Evolutionary conservation across 1,140 invertebrate species (phyloP).

Genomic region (Adoxophyes honmai): DNA sequence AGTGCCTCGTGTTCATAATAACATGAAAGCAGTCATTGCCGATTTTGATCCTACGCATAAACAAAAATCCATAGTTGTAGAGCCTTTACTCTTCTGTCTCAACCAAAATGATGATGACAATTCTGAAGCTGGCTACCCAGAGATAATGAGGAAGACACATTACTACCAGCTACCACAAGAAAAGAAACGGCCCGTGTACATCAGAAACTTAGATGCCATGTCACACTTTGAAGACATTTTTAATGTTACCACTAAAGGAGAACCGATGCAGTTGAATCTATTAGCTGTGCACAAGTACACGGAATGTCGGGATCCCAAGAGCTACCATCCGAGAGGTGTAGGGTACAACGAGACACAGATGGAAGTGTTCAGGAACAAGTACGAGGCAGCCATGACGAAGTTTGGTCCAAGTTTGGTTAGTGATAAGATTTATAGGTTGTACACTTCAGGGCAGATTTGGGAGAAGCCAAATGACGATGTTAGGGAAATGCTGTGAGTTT

Average conservation of each 20-base stretch:
- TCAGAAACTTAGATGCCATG: conserved; percentile 70
- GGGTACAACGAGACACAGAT: conserved; percentile 71
- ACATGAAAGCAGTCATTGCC: conserved; percentile 58
- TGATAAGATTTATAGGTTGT: conserved; percentile 71
- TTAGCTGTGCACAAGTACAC: conserved; percentile 69
- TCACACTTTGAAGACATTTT: conserved; percentile 65
- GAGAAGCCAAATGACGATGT: conserved; percentile 56
- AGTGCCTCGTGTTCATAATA: conserved; percentile 78
- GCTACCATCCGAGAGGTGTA: conserved; percentile 45
- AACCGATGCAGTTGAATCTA: conserved; percentile 44
- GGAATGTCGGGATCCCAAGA: conserved; percentile 63
- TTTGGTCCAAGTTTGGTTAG: conserved; percentile 61
- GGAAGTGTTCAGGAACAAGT: conserved; percentile 70
- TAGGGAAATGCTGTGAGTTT: conserved; percentile 58
- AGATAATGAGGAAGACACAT: conserved; percentile 71
- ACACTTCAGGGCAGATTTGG: conserved; percentile 70
- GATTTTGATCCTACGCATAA: conserved; percentile 64
- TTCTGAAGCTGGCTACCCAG: conserved; percentile 62
- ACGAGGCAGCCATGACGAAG: conserved; percentile 72
- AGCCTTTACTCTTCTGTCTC: conserved; percentile 63
- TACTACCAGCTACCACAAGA: conserved; percentile 59
- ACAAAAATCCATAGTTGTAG: conserved; percentile 45
- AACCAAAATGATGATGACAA: conserved; percentile 73
- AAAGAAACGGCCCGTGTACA: conserved; percentile 40
- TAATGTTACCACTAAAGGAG: conserved; percentile 44